Evolutionary conservation across 2,113 vertebrate species (phyloP), one percentile per base, ranked within the genome.

Genomic region (Pollachius pollachius): DNA sequence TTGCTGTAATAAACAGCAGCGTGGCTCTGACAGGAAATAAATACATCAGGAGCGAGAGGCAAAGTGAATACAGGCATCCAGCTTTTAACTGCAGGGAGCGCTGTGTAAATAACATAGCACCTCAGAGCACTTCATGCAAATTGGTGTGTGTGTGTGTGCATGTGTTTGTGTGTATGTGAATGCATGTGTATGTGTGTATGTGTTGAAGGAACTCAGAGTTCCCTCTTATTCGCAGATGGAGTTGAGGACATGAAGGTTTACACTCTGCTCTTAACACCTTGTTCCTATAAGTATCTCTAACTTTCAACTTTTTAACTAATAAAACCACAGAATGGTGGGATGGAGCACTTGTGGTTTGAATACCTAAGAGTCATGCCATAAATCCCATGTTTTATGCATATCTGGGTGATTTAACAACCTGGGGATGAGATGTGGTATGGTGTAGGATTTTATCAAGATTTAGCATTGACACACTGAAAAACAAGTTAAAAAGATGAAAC

Each of bases 41-140:
- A 88, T 81, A 88, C 80, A 85, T 81, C 65, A 80, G 67, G 81
- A 84, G 77, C 74, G 63, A 70, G 72, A 81, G 70, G 74, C 65
- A 75, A 78, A 81, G 71, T 75, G 73, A 81, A 77, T 15, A 0
- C 77, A 67, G 72, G 74, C 71, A 76, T 78, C 82, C 67, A 65
- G 34, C 70, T 62, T 84, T 83, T 81, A 81, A 84, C 68, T 16
- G 72, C 59, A 64, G 72, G 79, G 77, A 73, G 77, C 78, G 21
- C 74, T 77, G 79, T 84, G 80, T 84, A 81, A 88, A 88, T 83
- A 86, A 85, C 80, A 79, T 12, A 48, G 6, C 30, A 18, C 71
- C 75, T 85, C 72, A 76, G 85, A 86, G 86, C 65, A 78, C 79
- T 83, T 79, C 75, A 79, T 80, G 75, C 75, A 81, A 82, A 83